Evolutionary conservation across 1,140 invertebrate genomes (phyloP), one percentile per base, ranked within the genome.

Genomic region (Ceratina australensis): DNA sequence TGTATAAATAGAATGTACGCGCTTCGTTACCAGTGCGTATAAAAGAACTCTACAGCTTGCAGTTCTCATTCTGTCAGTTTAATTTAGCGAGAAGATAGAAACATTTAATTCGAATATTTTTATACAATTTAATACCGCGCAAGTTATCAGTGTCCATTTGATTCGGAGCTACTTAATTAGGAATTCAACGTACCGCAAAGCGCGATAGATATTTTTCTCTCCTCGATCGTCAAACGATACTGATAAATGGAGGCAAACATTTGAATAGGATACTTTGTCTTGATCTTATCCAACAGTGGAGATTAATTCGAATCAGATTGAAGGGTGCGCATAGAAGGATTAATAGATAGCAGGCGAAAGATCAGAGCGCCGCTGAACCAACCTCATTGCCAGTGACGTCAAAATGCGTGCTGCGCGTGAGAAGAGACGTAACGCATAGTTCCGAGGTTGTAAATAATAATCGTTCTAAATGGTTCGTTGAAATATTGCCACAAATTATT

Each of bases 371-470:
- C 28, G 28, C 28, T 33, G 28, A 33, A 33, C 28, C 2, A 33
- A 33, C 2, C 13, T 4, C 28, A 20, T 54, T 15, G 18, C 5
- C 50, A 1, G 3, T 71, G 28, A 59, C 68, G 68, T 60, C 56
- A 60, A 56, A 42, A 79, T 1, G 50, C 28, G 73, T 1, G 50
- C 28, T 33, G 60, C n/a, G 79, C 88, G 82, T 88, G 86, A 87
- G 87, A 89, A 90, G 86, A 84, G 83, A 86, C 83, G 67, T 78
- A 49, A 61, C 64, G 72, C 75, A 80, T 26, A 68, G 84, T 87
- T 88, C 86, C 83, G 28, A 33, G 5, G 28, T 33, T 33, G 5
- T 33, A 33, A 33, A 33, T 33, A 33, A 33, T 33, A 33, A 33
- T 33, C 28, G 5, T 33, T 3, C 2, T 33, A 5, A 33, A 33